A percentile compares a stretch with the other conserved stretches of the same genome.
Conservation (phyloP, 2,888 invertebrate genomes). For the Melitaea athalia region DNA sequence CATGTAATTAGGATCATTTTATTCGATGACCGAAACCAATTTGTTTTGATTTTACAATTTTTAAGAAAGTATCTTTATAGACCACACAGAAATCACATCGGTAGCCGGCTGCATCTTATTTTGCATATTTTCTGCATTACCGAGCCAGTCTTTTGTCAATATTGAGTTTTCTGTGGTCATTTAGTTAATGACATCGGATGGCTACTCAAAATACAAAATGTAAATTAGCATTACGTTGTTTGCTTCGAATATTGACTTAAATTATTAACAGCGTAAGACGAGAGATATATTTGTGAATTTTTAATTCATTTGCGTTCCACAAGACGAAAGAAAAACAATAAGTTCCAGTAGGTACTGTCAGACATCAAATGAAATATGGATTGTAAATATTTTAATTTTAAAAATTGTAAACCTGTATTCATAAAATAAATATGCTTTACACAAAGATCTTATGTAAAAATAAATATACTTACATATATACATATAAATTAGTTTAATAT, state of each 20-base stretch:
- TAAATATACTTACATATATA: too few relatives aligned
- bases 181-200: constrained; percentile 58
- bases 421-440: too few relatives aligned
- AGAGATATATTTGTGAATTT: background rate
- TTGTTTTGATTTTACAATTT: constrained; percentile 13
- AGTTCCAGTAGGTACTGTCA: background rate
- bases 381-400: too few relatives aligned
- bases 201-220: constrained; percentile 58
- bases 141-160: constrained; percentile 75
- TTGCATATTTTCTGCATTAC: constrained; percentile 78
- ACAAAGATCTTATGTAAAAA: too few relatives aligned
- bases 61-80: constrained; percentile 24
- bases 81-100: constrained; percentile 43
- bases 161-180: constrained; percentile 64
- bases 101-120: constrained; percentile 52
- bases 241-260: constrained; percentile 5
- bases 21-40: constrained; percentile 2
- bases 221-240: constrained; percentile 30
- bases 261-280: constrained; percentile 6
- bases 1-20: constrained; percentile 4
- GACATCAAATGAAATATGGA: background rate
- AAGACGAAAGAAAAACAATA: background rate
- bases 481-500: too few relatives aligned
- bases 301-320: background rate
- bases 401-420: too few relatives aligned